These are phyloP conservation scores for Drosophila putrida DNA, from an alignment of 2,888 invertebrate genomes.

Conservation along the genomic window DNA sequence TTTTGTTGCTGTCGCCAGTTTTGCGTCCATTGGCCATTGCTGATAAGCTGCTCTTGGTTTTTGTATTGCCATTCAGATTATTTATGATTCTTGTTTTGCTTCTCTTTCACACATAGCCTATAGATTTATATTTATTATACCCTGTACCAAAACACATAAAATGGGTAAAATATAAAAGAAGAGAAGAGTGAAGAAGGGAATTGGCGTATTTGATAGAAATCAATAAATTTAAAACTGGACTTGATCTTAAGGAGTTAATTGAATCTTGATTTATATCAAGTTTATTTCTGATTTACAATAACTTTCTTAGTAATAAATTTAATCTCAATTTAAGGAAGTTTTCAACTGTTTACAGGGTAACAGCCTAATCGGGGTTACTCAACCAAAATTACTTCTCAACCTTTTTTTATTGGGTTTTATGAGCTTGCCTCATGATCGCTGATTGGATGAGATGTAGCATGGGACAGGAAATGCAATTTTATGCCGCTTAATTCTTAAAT, in stretches of 20 bases:
- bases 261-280: not conserved
- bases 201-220: not conserved
- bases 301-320: not conserved
- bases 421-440: conserved; percentile 46
- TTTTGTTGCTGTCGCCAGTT: conserved; percentile 29
- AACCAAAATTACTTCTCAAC: not conserved
- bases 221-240: not conserved
- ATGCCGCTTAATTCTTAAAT: conserved; percentile 80
- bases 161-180: not conserved
- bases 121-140: conserved; percentile 45
- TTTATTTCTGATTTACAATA: not conserved
- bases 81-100: conserved; percentile 70
- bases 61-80: conserved; percentile 52
- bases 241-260: not conserved
- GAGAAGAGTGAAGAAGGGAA: too few relatives aligned
- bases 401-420: conserved; percentile 35
- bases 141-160: conserved; percentile 2
- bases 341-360: not conserved
- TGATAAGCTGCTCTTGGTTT: conserved; percentile 58
- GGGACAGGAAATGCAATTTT: conserved; percentile 72
- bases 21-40: conserved; percentile 59
- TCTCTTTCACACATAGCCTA: conserved; percentile 20
- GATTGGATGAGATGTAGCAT: conserved; percentile 43
- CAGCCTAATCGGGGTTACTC: not conserved
- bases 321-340: not conserved